A percentile compares a stretch with the other conserved stretches of the same genome.
Conservation (phyloP, 2,113 vertebrate genomes). For the Sylvia atricapilla region DNA sequence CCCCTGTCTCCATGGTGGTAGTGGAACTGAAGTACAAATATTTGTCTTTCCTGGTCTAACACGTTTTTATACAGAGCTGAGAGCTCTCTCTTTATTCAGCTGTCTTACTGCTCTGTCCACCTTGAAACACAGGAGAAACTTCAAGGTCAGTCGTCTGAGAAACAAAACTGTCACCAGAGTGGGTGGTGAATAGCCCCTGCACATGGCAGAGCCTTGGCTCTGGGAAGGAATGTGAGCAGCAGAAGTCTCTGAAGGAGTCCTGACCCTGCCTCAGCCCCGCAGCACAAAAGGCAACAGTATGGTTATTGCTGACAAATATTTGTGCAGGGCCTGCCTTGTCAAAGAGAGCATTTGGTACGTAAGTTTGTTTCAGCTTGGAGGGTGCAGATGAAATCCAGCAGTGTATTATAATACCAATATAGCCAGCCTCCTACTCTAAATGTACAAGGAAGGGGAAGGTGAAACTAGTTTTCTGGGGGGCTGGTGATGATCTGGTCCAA, state of each 20-base stretch:
- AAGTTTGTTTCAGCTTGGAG: neutral
- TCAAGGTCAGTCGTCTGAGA: neutral
- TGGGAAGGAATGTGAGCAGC: neutral
- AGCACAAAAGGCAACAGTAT: neutral
- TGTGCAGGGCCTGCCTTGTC: neutral
- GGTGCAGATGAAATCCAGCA: neutral
- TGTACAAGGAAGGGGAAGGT: neutral
- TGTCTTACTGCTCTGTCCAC: neutral
- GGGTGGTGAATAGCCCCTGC: neutral
- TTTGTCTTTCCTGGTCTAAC: constrained; percentile 51
- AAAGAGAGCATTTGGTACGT: neutral
- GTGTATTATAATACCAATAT: neutral
- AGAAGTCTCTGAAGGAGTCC: neutral
- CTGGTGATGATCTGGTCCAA: neutral
- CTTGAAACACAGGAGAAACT: neutral
- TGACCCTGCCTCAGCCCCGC: accelerated
- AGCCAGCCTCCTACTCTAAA: neutral
- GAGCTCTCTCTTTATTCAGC: constrained; percentile 10
- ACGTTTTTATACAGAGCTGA: neutral
- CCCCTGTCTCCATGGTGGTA: neutral
- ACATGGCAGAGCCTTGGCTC: neutral
- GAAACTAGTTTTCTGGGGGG: neutral
- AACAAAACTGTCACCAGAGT: neutral
- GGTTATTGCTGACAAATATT: neutral
- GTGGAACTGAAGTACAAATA: constrained; percentile 36